Evolutionary conservation across 2,113 vertebrate species (phyloP).

Genomic region (Leuciscus idus): DNA sequence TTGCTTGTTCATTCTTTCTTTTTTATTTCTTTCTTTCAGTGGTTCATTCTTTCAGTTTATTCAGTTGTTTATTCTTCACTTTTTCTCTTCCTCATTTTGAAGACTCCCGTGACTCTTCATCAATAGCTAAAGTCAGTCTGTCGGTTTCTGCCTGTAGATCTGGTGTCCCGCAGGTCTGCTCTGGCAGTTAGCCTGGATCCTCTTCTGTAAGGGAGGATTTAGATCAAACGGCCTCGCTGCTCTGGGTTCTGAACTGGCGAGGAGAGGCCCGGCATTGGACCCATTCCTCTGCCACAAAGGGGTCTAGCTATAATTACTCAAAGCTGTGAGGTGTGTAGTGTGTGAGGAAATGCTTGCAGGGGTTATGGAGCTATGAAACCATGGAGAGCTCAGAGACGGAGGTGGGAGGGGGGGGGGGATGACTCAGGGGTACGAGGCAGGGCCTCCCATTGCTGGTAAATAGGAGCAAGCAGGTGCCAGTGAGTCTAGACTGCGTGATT

Average conservation of each 20-base stretch:
- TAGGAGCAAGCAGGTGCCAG: constrained; percentile 91
- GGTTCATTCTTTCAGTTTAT: background rate
- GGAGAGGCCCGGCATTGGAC: constrained; percentile 79
- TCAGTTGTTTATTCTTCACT: background rate
- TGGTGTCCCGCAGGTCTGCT: background rate
- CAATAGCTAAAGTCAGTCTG: background rate
- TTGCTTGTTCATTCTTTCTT: background rate
- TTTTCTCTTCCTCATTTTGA: background rate
- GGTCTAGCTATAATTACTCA: constrained; percentile 86
- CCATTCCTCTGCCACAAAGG: constrained; percentile 78
- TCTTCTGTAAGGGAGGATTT: constrained; percentile 58
- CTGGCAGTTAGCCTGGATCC: background rate
- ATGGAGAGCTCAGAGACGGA: constrained; percentile 74
- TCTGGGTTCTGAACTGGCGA: constrained; percentile 52
- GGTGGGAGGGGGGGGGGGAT: constrained; percentile 62
- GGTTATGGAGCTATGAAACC: constrained; percentile 49
- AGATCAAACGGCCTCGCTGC: constrained; percentile 79
- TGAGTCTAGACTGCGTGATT: constrained; percentile 91
- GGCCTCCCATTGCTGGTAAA: constrained; percentile 89
- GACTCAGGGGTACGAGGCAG: constrained; percentile 55
- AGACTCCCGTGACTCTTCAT: constrained; percentile 16
- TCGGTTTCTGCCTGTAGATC: background rate
- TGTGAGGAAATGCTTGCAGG: constrained; percentile 60
- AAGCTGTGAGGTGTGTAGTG: constrained; percentile 76
- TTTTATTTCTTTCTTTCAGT: background rate